Evolutionary conservation across 2,113 vertebrate genomes (phyloP).

Genomic region (Notarius lentiginosus): DNA sequence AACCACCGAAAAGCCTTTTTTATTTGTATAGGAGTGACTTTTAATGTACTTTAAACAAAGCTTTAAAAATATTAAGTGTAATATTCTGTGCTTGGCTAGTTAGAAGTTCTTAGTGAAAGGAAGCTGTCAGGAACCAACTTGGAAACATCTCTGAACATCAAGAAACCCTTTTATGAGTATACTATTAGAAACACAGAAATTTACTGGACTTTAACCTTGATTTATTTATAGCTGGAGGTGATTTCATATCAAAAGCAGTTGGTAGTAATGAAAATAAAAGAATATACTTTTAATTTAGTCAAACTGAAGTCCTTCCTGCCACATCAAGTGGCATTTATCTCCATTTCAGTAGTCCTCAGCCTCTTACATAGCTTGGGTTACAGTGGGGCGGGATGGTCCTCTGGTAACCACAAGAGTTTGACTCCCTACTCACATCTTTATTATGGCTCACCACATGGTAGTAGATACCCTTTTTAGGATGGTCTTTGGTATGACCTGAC

Average conservation of each 20-base stretch:
- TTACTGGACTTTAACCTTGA: background rate
- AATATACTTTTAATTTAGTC: background rate
- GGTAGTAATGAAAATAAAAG: background rate
- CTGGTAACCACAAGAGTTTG: too few species aligned
- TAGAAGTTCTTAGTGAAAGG: background rate
- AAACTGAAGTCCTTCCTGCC: too few species aligned
- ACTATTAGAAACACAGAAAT: background rate
- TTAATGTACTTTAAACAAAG: background rate
- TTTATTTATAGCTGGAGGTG: background rate
- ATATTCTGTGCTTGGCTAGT: background rate
- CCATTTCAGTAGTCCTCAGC: too few species aligned
- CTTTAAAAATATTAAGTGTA: background rate
- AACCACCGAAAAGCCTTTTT: background rate
- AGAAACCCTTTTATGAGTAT: background rate
- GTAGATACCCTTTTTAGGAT: too few species aligned
- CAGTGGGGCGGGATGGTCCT: too few species aligned
- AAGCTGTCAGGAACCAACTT: background rate
- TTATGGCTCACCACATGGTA: too few species aligned
- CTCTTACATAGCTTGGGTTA: too few species aligned
- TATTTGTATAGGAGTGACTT: background rate
- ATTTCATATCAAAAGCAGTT: conserved; percentile 7
- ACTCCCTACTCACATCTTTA: too few species aligned
- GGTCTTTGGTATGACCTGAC: too few species aligned
- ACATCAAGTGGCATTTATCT: too few species aligned
- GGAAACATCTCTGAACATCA: background rate